These are phyloP conservation scores for Drosophila funebris DNA, from an alignment of 1,140 invertebrate species.

Conservation along the genomic window DNA sequence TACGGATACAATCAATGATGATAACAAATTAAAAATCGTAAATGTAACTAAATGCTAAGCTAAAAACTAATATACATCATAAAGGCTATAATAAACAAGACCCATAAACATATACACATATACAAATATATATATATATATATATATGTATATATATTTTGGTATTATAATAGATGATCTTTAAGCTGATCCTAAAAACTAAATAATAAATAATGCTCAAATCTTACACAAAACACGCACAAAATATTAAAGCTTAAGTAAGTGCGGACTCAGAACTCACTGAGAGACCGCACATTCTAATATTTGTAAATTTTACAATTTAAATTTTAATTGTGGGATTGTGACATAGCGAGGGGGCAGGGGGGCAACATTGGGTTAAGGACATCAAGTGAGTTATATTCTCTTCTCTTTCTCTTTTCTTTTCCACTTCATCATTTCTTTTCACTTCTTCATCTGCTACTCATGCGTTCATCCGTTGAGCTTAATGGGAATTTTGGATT, in stretches of 20 bases:
- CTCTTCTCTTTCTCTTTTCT: constrained; percentile 2
- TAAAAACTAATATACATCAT: constrained; percentile 34
- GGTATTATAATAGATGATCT: constrained; percentile 12
- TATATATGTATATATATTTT: background rate
- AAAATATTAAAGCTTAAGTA: constrained; percentile 72
- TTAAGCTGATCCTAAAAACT: constrained; percentile 57
- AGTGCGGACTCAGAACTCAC: background rate
- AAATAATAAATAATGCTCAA: constrained; percentile 75
- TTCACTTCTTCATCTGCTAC: background rate
- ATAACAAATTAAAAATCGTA: constrained; percentile 49
- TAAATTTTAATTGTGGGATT: background rate
- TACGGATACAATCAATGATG: constrained; percentile 28
- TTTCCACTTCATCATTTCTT: background rate
- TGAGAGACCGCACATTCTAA: background rate
- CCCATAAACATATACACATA: constrained; percentile 19
- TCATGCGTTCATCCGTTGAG: constrained; percentile 2
- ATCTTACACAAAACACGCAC: constrained; percentile 48
- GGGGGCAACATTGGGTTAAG: constrained; percentile 39
- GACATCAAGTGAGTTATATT: constrained; percentile 72
- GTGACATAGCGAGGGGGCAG: constrained; percentile 21
- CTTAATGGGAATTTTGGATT: constrained; percentile 13
- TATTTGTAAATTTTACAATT: constrained; percentile 25
- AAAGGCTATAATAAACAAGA: constrained; percentile 36
- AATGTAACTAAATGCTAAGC: constrained; percentile 42
- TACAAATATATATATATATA: constrained; percentile 17